Evolutionary conservation across 92 coral and sea anemone genomes (phyloP), one percentile per base, ranked within the genome.

Genomic region (Galaxea fascicularis): DNA sequence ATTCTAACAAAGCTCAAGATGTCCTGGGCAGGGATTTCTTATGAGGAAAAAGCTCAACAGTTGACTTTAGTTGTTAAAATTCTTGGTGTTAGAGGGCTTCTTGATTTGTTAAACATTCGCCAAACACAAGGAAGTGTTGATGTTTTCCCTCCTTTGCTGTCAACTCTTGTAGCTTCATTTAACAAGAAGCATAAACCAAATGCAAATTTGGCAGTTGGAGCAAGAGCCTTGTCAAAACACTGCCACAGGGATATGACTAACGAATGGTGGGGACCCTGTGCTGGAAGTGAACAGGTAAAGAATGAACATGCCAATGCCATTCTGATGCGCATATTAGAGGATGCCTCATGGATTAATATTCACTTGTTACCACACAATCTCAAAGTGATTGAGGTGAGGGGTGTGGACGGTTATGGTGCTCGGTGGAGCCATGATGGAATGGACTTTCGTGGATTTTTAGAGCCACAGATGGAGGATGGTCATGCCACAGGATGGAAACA

Each of bases 381-480:
- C 8, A 88, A 89, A 85, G 92, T 96, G 6, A 62, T 96, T 73
- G 98, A 96, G 71, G 95, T 96, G 22, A 91, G 98, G 46, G 86
- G 90, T 78, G 68, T 80, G n/a, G 84, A 85, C 73, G 98, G 98
- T 20, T 96, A 96, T 70, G 98, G 98, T 11, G 98, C 98, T 10
- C 88, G 98, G 17, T 96, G 98, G 98, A 82, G 94, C 17, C 62
- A 31, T 84, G 95, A 96, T 72, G 98, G 98, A 29, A 71, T 57
- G 46, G 83, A 66, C n/a, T 96, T 96, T 57, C 90, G 98, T 51
- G 98, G 98, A 1, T 96, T 96, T 75, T 82, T 96, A 16, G 98
- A 96, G 59, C 98, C 98, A 4, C 98, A 96, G 56, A 94, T 96
- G 98, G 72, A 45, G 58, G 95, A 96, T 63, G 98, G 98, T n/a